These are phyloP conservation scores for Ictalurus punctatus DNA, from an alignment of 2,113 vertebrate genomes.

Conservation along the genomic window DNA sequence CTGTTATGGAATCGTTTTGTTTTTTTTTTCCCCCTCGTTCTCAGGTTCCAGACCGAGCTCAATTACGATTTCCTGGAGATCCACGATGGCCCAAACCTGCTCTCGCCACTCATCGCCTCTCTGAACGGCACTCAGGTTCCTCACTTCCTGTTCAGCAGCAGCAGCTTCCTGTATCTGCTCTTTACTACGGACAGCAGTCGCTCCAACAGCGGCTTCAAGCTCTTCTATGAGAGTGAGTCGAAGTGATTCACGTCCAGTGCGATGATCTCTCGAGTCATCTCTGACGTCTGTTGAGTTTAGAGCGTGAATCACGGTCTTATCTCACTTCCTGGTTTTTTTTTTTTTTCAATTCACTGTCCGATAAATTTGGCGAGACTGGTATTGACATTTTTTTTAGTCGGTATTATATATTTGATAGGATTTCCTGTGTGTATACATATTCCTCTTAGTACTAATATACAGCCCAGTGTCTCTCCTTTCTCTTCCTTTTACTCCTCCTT, in stretches of 20 bases:
- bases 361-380: not conserved
- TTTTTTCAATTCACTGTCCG: not conserved
- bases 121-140: conserved; percentile 97
- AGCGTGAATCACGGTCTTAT: conserved; percentile 15
- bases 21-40: not conserved
- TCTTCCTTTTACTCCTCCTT: not conserved
- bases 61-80: conserved; percentile 98
- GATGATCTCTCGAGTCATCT: conserved; percentile 13
- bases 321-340: not conserved
- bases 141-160: conserved; percentile 92
- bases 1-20: not conserved
- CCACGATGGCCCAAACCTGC: conserved; percentile 90
- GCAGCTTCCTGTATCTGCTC: conserved; percentile 92
- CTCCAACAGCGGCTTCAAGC: conserved; percentile 97
- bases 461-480: not conserved
- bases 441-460: not conserved
- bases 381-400: not conserved
- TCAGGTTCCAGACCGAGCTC: conserved; percentile 95
- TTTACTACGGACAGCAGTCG: conserved; percentile 98
- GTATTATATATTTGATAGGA: not conserved
- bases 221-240: conserved; percentile 91
- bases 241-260: not conserved
- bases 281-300: conserved; percentile 23
- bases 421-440: not conserved
- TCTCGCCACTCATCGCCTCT: conserved; percentile 92